A percentile compares a stretch with the other conserved stretches of the same genome.
Conservation (phyloP, 2,888 invertebrate species). For the Lordiphosa fenestrarum region DNA sequence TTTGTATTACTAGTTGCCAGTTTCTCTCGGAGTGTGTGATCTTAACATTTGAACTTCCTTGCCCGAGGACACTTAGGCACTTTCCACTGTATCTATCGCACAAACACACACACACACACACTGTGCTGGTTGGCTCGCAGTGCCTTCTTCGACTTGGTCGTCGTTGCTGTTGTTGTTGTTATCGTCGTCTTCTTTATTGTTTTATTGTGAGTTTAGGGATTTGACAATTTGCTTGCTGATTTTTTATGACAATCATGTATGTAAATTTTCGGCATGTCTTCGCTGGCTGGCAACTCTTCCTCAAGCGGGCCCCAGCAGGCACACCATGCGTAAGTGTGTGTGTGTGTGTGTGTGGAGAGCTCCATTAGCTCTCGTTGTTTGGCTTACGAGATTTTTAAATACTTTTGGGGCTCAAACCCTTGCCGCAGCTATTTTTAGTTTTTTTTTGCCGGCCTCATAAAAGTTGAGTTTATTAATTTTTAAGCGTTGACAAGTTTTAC, state of each 20-base stretch:
- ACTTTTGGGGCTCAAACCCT: conserved; percentile 65
- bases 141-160: conserved; percentile 4
- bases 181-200: conserved; percentile 67
- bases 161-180: conserved; percentile 34
- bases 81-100: conserved; percentile 10
- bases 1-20: no score
- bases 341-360: conserved; percentile 35
- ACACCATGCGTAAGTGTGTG: conserved; percentile 5
- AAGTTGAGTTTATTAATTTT: conserved; percentile 69
- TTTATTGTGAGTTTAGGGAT: conserved; percentile 76
- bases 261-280: conserved; percentile 61
- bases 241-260: conserved; percentile 76
- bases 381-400: conserved; percentile 69
- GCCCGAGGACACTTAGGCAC: not conserved
- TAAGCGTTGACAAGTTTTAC: conserved; percentile 72
- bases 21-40: no score
- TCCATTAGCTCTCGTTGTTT: conserved; percentile 64
- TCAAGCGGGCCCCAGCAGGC: not conserved
- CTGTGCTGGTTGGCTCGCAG: not conserved
- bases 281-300: conserved; percentile 54
- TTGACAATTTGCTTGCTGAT: conserved; percentile 75
- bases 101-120: no score
- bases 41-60: not conserved
- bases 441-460: conserved; percentile 49
- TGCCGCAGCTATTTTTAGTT: conserved; percentile 56